Percentiles rank a stretch among this genome's conserved stretches.
phyloP scores from a whole-genome alignment of 2,888 invertebrate genomes.

The Teleiodes luculella region DNA sequence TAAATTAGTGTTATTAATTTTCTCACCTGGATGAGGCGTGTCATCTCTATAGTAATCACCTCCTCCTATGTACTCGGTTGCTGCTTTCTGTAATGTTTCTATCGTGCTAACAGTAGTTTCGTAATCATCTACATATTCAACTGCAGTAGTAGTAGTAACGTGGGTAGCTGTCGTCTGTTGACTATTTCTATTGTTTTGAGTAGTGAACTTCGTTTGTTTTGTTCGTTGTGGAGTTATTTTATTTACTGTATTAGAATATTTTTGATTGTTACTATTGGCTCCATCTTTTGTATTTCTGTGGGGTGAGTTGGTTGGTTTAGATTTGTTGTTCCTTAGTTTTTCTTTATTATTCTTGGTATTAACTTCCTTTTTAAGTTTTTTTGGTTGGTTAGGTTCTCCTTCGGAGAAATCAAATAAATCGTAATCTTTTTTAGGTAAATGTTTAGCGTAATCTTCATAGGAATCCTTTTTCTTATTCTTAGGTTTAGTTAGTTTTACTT shows the following conservation, averaged over 20 bases:
- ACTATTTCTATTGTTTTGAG: too few species aligned
- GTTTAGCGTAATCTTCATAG: slow-evolving; percentile 49
- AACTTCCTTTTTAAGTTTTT: not conserved
- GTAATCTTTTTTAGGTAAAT: slow-evolving; percentile 36
- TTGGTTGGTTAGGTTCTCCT: not conserved
- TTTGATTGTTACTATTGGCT: not conserved
- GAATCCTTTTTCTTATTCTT: slow-evolving; percentile 38
- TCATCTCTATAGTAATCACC: not conserved
- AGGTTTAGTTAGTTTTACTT: slow-evolving; percentile 23
- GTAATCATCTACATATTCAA: not conserved
- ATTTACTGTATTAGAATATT: not conserved
- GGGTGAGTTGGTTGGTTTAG: not conserved
- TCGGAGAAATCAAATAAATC: not conserved
- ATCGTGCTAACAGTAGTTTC: not conserved
- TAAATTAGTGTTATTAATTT: too few species aligned
- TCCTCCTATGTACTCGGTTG: slow-evolving; percentile 10
- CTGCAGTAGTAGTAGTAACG: not conserved
- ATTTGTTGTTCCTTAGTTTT: not conserved
- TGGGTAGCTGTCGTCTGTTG: not conserved
- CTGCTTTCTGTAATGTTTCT: not conserved
- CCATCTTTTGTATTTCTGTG: not conserved
- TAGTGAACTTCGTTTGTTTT: too few species aligned
- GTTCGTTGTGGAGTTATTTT: not conserved
- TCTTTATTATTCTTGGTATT: not conserved
- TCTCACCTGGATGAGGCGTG: too few species aligned